A percentile compares a stretch with the other conserved stretches of the same genome.
Evolutionary conservation across 2,888 invertebrate genomes (phyloP).

Genomic region (Lepas anatifera): DNA sequence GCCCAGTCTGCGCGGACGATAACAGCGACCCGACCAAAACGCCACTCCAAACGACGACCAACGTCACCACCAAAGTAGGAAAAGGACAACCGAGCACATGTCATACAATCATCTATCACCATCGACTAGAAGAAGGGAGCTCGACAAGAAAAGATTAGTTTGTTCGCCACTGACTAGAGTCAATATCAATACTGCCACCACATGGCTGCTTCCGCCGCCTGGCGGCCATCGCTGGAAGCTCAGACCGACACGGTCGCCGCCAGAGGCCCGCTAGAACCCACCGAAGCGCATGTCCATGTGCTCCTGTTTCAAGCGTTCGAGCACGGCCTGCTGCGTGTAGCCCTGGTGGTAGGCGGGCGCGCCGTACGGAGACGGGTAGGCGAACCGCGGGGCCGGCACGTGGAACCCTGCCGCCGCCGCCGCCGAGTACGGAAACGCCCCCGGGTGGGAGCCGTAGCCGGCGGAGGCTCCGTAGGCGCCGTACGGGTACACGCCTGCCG

Average conservation of each 20-base stretch:
- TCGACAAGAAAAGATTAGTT: too few species aligned
- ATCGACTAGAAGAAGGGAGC: neutral
- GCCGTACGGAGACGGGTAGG: conserved; percentile 41
- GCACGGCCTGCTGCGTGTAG: conserved; percentile 25
- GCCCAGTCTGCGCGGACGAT: neutral
- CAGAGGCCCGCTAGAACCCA: conserved; percentile 1
- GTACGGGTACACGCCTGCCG: conserved; percentile 25
- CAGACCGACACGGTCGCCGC: neutral
- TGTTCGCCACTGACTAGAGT: neutral
- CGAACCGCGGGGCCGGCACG: conserved; percentile 56
- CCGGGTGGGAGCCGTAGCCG: conserved; percentile 30
- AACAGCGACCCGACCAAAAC: neutral
- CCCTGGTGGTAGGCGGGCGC: conserved; percentile 32
- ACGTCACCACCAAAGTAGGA: neutral
- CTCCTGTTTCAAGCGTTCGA: conserved; percentile 25
- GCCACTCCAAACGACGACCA: neutral
- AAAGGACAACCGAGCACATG: neutral
- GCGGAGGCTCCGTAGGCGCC: conserved; percentile 27
- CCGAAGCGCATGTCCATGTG: conserved; percentile 25
- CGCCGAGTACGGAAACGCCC: conserved; percentile 26
- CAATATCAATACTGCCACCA: neutral
- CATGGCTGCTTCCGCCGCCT: neutral
- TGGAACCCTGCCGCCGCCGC: conserved; percentile 39
- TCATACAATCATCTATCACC: neutral
- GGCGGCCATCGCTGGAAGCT: neutral